Conservation (phyloP, 64 coral and sea anemone genomes). For the Hydrozoanthus tunicans region DNA sequence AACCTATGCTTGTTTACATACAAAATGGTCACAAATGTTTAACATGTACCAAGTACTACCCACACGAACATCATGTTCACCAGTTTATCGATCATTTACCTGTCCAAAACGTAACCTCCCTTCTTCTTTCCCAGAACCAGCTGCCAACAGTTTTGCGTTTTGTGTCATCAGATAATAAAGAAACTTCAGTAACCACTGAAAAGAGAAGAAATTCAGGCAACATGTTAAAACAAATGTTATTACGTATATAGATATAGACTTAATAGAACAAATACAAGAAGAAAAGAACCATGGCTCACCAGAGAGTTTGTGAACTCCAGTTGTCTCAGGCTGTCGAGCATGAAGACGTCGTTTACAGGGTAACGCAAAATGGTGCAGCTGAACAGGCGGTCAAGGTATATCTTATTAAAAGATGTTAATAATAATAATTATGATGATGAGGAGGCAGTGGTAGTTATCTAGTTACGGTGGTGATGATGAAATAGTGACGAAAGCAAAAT, state of each 20-base stretch:
- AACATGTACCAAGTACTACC: too few species aligned
- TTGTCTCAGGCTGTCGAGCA: slow-evolving; percentile 67
- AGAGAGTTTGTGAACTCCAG: slow-evolving; percentile 62
- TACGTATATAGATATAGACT: neutral
- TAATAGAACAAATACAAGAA: neutral
- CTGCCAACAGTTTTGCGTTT: slow-evolving; percentile 3
- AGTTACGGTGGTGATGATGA: neutral
- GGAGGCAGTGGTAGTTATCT: neutral
- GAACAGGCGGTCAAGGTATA: slow-evolving; percentile 31
- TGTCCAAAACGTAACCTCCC: slow-evolving; percentile 35
- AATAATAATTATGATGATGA: neutral
- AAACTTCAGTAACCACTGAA: slow-evolving; percentile 63
- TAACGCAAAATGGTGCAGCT: slow-evolving; percentile 77
- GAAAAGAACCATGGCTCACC: slow-evolving; percentile 16
- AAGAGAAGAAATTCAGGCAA: neutral
- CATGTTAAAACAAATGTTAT: neutral
- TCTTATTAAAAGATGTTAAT: neutral
- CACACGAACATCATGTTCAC: too few species aligned
- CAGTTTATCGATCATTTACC: neutral
- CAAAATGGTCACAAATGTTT: too few species aligned
- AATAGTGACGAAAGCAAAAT: too few species aligned
- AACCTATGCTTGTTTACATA: too few species aligned
- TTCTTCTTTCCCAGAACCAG: neutral
- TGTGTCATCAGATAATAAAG: slow-evolving; percentile 56
- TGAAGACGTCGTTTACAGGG: slow-evolving; percentile 86